Conservation (phyloP, 2,888 invertebrate species). For the Drosophila yooni region DNA sequence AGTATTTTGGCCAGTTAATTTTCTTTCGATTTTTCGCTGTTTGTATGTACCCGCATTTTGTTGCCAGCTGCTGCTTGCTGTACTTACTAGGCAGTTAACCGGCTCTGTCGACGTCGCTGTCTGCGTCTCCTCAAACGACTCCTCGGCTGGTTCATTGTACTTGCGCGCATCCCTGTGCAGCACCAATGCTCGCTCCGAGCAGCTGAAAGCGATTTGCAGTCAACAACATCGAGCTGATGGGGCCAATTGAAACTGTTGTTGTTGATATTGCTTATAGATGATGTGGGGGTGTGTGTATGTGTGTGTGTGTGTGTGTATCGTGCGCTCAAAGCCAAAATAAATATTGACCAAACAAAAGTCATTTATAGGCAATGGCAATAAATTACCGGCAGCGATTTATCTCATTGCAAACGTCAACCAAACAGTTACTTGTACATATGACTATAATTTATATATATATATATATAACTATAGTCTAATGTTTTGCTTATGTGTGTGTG, state of each 20-base stretch:
- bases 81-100: conserved; percentile 36
- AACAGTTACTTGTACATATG: conserved; percentile 6
- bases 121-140: conserved; percentile 4
- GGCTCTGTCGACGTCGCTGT: conserved; percentile 23
- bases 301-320: conserved; percentile 5
- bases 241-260: conserved; percentile 40
- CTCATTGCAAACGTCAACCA: conserved; percentile 49
- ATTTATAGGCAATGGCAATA: conserved; percentile 44
- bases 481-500: background rate
- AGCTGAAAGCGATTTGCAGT: conserved; percentile 57
- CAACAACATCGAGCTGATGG: conserved; percentile 47
- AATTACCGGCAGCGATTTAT: conserved; percentile 60
- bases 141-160: conserved; percentile 53
- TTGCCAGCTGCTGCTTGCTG: conserved; percentile 3
- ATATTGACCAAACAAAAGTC: conserved; percentile 77
- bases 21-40: conserved; percentile 66
- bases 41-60: conserved; percentile 41
- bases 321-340: conserved; percentile 53
- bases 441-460: background rate
- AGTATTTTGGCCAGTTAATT: conserved; percentile 51
- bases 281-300: conserved; percentile 12
- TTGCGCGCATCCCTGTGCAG: conserved; percentile 52
- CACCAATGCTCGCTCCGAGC: conserved; percentile 18
- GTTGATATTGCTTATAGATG: conserved; percentile 7
- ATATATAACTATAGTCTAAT: background rate